These are phyloP conservation scores for Dryoscopus gambensis DNA, from an alignment of 2,113 vertebrate genomes.

Conservation along the genomic window DNA sequence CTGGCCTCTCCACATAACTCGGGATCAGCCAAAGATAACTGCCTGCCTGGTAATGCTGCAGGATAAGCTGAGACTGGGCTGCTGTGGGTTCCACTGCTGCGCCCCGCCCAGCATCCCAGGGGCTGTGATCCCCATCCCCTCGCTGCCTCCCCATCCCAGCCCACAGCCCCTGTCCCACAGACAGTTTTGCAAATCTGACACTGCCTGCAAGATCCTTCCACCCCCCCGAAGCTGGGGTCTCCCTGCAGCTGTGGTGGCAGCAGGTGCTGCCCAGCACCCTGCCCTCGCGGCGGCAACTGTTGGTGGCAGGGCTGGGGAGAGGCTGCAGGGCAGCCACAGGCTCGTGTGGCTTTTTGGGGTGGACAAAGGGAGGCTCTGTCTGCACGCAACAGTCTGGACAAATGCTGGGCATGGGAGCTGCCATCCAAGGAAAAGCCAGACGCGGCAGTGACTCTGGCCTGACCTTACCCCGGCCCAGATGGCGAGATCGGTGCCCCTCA, in stretches of 20 bases:
- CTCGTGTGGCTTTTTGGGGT: not conserved
- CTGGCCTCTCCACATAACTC: not conserved
- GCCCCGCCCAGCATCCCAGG: rapidly evolving
- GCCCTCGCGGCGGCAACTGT: not conserved
- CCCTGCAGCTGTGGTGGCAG: constrained; percentile 10
- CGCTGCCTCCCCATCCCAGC: not conserved
- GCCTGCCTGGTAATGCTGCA: not conserved
- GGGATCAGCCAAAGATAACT: not conserved
- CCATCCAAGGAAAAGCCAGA: constrained; percentile 58
- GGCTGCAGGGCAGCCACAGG: not conserved
- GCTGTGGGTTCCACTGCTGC: rapidly evolving
- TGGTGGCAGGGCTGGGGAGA: not conserved
- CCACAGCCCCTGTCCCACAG: rapidly evolving
- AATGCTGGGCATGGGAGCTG: constrained; percentile 44
- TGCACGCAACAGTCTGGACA: constrained; percentile 11
- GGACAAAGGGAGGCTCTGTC: constrained; percentile 57
- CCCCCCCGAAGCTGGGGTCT: not conserved
- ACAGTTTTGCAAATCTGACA: not conserved
- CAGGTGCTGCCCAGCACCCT: constrained; percentile 38
- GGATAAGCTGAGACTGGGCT: not conserved
- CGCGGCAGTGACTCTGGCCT: not conserved
- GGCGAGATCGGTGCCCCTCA: not conserved
- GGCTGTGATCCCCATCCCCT: not conserved
- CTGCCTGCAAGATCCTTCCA: not conserved
- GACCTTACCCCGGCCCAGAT: constrained; percentile 30